Percentiles rank a stretch among this genome's conserved stretches.
Evolutionary conservation across 2,113 vertebrate species (phyloP).

Genomic region (Percina caprodes): DNA sequence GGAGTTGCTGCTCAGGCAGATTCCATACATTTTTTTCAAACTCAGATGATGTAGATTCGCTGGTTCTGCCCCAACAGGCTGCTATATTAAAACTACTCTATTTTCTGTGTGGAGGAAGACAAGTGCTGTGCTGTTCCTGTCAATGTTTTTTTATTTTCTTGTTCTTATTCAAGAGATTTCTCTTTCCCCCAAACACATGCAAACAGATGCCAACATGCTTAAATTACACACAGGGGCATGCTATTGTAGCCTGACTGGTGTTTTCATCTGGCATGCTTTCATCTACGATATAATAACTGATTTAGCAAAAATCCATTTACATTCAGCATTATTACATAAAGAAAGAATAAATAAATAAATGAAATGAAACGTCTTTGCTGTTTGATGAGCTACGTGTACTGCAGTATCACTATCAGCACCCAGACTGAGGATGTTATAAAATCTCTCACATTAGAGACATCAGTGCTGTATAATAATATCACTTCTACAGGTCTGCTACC

Average conservation of each 20-base stretch:
- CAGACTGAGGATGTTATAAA: constrained; percentile 10
- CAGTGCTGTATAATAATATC: constrained; percentile 37
- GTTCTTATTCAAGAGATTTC: constrained; percentile 17
- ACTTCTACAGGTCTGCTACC: constrained; percentile 11
- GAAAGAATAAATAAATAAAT: not conserved
- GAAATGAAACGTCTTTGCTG: not conserved
- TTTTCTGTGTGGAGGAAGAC: constrained; percentile 35
- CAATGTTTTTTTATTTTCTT: not conserved
- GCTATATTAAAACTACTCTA: constrained; percentile 50
- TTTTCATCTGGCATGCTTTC: constrained; percentile 22
- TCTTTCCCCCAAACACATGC: constrained; percentile 5
- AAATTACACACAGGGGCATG: constrained; percentile 25
- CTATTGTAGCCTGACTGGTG: constrained; percentile 7
- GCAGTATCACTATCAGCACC: constrained; percentile 2
- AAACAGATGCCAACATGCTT: constrained; percentile 39
- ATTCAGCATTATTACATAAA: constrained; percentile 30
- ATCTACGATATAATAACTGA: not conserved
- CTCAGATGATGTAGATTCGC: constrained; percentile 17
- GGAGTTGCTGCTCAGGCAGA: constrained; percentile 30
- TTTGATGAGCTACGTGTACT: not conserved
- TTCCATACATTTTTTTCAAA: constrained; percentile 23
- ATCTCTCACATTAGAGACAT: constrained; percentile 25
- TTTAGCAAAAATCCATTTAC: constrained; percentile 26
- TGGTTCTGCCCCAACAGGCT: constrained; percentile 42
- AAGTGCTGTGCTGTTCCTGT: constrained; percentile 20